Evolutionary conservation across 2,113 vertebrate genomes (phyloP), one percentile per base, ranked within the genome.

Genomic region (Embiotoca jacksoni): DNA sequence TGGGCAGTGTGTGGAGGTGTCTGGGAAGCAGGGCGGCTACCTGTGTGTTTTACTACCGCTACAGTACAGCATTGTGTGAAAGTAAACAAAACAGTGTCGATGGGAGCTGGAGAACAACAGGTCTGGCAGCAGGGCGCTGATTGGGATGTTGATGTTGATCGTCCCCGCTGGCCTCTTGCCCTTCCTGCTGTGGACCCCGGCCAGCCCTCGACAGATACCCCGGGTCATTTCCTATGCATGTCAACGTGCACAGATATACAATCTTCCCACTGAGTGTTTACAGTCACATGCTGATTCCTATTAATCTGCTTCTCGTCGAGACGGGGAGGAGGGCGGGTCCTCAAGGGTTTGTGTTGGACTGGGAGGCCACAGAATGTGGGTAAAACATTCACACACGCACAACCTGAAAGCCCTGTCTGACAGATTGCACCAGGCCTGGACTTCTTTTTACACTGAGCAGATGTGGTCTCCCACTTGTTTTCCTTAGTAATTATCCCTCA

Each of bases 401-500:
- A 88, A 83, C 75, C 85, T 77, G 82, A 91, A 89, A 89, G 93
- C 94, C 87, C 80, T 83, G 81, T 92, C 92, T 97, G 96, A 96
- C 96, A 95, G 96, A 94, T 93, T 88, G 87, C 87, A 61, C 89
- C 94, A 88, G 91, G 65, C 61, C 89, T 94, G 92, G 91, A 90
- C 92, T 80, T 88, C 77, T 90, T 88, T 95, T 96, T 96, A 97
- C 95, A 96, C 89, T 97, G 95, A 96, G 91, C 98, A 98, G 97
- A 97, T 95, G 95, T 95, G 94, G 90, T 94, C 87, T 93, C 86
- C 91, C 93, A 94, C 93, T 96, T 99, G 97, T 98, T 99, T 95
- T 97, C 96, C 95, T 97, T 96, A 88, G 95, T 97, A 99, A 99
- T 99, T 98, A 96, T 96, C 95, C 91, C 88, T 98, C 96, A 98